Conservation (phyloP, 2,113 vertebrate genomes). For the Sceloporus undulatus region DNA sequence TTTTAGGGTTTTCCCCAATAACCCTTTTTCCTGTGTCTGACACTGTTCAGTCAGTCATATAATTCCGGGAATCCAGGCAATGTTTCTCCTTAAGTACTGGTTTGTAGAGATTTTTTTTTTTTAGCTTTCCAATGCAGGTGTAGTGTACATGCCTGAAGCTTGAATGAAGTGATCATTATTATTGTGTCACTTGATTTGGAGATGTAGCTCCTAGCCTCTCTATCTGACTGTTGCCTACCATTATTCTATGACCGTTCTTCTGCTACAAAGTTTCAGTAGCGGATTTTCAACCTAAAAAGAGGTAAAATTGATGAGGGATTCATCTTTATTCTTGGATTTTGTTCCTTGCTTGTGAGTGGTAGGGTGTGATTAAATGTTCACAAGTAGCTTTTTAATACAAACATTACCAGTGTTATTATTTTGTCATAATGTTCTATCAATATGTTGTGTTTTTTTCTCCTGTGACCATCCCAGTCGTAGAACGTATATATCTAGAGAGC, state of each 20-base stretch:
- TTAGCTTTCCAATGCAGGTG: not conserved
- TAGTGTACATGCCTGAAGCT: not conserved
- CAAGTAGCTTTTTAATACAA: not conserved
- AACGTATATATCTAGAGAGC: conserved; percentile 26
- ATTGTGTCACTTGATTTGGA: not conserved
- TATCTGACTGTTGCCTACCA: not conserved
- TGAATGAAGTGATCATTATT: not conserved
- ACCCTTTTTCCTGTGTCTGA: not conserved
- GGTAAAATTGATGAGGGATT: not conserved
- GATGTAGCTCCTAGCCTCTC: not conserved
- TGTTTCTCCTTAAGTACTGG: not conserved
- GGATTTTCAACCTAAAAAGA: not conserved
- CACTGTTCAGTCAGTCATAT: not conserved
- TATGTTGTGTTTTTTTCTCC: not conserved
- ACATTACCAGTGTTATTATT: not conserved
- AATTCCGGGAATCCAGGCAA: not conserved
- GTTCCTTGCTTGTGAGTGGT: not conserved
- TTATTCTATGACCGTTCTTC: not conserved
- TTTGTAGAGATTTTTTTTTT: not conserved
- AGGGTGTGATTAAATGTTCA: not conserved
- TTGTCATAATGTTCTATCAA: not conserved
- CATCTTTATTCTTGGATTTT: not conserved
- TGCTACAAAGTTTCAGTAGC: not conserved
- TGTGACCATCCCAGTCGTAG: not conserved
- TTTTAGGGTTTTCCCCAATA: not conserved